Base-by-base conservation (phyloP, 2,797 vertebrate species). In the Vultur gryphus region DNA sequence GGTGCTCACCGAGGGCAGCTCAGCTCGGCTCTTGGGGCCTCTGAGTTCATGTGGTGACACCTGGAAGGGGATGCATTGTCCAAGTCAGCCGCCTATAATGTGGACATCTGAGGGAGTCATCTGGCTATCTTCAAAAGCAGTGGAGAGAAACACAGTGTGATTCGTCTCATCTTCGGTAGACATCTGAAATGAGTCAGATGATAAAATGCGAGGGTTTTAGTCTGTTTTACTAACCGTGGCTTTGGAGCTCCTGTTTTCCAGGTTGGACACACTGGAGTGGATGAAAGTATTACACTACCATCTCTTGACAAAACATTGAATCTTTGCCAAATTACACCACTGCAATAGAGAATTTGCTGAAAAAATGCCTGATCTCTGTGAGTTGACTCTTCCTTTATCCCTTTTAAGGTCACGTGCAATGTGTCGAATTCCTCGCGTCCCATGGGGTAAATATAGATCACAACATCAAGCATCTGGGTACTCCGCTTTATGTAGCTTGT, bases 401-500 rank as follows among this genome's bases (percentile, higher is more conserved):
- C 31, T 91, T 83, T 97, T 54, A 94, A 99, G 99, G 99, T 97
- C 98, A 99, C 6, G n/a, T 96, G 49, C 97, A 98, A 64, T 99
- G 99, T 96, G 96, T 99, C 0, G 98, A 98, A 80, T 52, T 96
- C 49, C 98, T 99, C 1, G 93, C 94, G 1, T 96, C 97, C 93
- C 52, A 54, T 25, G 99, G 99, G 8, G 98, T 96, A 39, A 97
- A 98, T 83, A 96, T 99, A 92, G 98, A 99, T 92, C 97, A 98
- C 87, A 87, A 96, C 54, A 92, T 98, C 66, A 95, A 95, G n/a
- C 97, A 98, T 43, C 95, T 98, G 78, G 99, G 99, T n/a, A 98
- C 98, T 35, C 99, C 99, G 0, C 98, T 99, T 4, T 98, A 99
- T 26, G 84, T 98, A 4, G 99, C 99, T 33, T 99, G 99, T 98